Base-by-base conservation (phyloP, 1,140 invertebrate genomes). In the Drusus annulatus region DNA sequence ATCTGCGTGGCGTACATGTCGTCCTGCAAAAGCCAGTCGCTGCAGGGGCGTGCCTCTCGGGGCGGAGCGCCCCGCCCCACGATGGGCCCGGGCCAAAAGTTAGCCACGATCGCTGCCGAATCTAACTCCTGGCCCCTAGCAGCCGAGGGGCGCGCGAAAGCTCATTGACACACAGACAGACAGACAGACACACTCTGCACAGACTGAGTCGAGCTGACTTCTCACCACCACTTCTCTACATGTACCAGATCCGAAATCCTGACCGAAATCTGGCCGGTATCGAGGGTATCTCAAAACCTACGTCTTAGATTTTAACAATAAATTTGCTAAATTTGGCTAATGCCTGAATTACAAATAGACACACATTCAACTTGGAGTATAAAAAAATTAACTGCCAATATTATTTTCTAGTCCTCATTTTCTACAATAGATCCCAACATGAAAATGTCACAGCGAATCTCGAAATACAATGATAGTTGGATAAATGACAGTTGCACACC, bases 1-100 rank as follows among this genome's bases (percentile, higher is more conserved):
- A 90, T 90, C 85, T 90, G 89, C 80, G 88, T 51, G 15, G 88
- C 88, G 81, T 90, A 90, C 89, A 90, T 90, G 15, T 80, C 82
- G 78, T 89, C 89, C 82, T 88, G 88, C 84, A 90, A 86, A 79
- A 90, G 84, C 75, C 88, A 90, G 85, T 88, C 88, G 78, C 87
- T 88, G 60, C 87, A 89, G 45, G 88, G 88, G 81, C 88, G 87
- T 82, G 88, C 52, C 87, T 87, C 85, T 85, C 87, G 86, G 88
- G 89, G 68, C 87, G 81, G 63, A 60, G 73, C 77, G 60, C 69
- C 81, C 81, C 81, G 81, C 68, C 81, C 81, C 76, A 79, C 73
- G 77, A 76, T 62, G 36, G 81, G 71, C 81, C 79, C 81, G 36
- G 75, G 65, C 82, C 82, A 83, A 75, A 81, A 76, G 79, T 79